Evolutionary conservation across 2,888 invertebrate species (phyloP).

Genomic region (Pollenia griseotomentosa): DNA sequence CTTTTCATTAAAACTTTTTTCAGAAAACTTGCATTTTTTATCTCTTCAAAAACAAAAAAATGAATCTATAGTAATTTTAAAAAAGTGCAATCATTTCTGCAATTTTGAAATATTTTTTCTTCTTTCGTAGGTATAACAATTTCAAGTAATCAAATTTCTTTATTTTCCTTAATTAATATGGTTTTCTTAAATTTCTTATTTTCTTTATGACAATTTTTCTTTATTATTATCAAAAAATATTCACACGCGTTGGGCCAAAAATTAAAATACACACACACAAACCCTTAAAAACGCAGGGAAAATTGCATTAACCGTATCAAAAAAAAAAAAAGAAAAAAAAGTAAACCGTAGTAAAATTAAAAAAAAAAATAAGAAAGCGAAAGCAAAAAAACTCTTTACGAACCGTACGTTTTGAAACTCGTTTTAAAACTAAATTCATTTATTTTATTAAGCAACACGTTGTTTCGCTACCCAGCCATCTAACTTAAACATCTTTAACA

Average conservation of each 20-base stretch:
- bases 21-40: too few relatives aligned
- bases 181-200: not conserved
- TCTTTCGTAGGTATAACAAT: not conserved
- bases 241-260: conserved; percentile 12
- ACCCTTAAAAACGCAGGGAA: conserved; percentile 3
- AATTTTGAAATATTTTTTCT: too few relatives aligned
- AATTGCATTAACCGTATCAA: conserved; percentile 26
- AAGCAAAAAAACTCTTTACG: conserved; percentile 19
- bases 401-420: conserved; percentile 80
- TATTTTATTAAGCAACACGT: conserved; percentile 52
- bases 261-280: conserved; percentile 13
- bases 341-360: not conserved
- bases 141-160: not conserved
- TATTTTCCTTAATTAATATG: not conserved
- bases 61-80: too few relatives aligned
- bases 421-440: conserved; percentile 79
- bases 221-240: not conserved
- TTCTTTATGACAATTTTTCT: conserved; percentile 24
- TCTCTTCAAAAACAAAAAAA: too few relatives aligned
- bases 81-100: too few relatives aligned
- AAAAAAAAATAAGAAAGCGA: not conserved
- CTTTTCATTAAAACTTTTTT: not conserved
- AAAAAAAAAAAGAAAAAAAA: not conserved
- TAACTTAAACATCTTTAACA: conserved; percentile 21
- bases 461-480: conserved; percentile 29